A percentile compares a stretch with the other conserved stretches of the same genome.
Conservation (phyloP, 2,113 vertebrate species). For the Mus musculus region GRCm39 chrX:106008001-106008500, state of each 20-base stretch:
- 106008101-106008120: constrained; percentile 41
- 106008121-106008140: constrained; percentile 27
- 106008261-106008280: background rate
- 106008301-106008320: background rate
- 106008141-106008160: constrained; percentile 39
- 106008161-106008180: constrained; percentile 14
- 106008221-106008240: background rate
- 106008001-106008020: constrained; percentile 61
- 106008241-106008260: constrained; percentile 20
- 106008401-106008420: background rate
- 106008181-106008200: background rate
- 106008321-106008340: constrained; percentile 8
- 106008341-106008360: background rate
- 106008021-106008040: constrained; percentile 48
- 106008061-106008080: constrained; percentile 53
- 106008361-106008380: background rate
- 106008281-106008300: background rate
- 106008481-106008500: background rate
- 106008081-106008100: constrained; percentile 28
- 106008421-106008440: constrained; percentile 19
- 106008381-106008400: background rate
- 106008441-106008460: background rate
- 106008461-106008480: background rate
- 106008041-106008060: constrained; percentile 26
- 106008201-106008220: constrained; percentile 14